Evolutionary conservation across 2,113 vertebrate species (phyloP).

Genomic region (Castor canadensis): DNA sequence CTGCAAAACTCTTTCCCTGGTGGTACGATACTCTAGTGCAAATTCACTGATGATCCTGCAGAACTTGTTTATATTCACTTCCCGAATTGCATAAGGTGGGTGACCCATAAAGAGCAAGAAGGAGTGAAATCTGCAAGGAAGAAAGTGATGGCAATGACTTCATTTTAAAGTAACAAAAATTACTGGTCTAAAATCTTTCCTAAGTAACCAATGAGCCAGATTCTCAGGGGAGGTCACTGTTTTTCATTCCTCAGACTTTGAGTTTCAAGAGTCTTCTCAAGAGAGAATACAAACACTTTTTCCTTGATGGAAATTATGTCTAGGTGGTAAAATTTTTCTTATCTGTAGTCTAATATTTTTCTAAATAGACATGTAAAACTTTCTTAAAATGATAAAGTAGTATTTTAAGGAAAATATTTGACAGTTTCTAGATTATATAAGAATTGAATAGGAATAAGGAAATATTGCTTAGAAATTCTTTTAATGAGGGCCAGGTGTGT

Average conservation of each 20-base stretch:
- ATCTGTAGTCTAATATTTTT: neutral
- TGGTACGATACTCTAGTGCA: slow-evolving; percentile 97
- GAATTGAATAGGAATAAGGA: slow-evolving; percentile 1
- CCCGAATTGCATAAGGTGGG: slow-evolving; percentile 91
- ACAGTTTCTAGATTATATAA: slow-evolving; percentile 17
- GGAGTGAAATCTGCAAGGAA: slow-evolving; percentile 92
- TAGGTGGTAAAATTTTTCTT: slow-evolving; percentile 49
- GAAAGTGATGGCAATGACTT: neutral
- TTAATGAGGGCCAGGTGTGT: neutral
- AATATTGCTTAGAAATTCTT: slow-evolving; percentile 22
- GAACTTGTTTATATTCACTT: slow-evolving; percentile 97
- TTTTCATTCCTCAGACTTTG: slow-evolving; percentile 7
- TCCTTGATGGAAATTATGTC: slow-evolving; percentile 31
- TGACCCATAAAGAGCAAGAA: slow-evolving; percentile 98
- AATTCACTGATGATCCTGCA: slow-evolving; percentile 98
- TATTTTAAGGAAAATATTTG: neutral
- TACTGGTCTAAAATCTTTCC: neutral
- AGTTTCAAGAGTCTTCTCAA: slow-evolving; percentile 64
- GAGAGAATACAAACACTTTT: slow-evolving; percentile 59
- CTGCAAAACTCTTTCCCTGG: slow-evolving; percentile 95
- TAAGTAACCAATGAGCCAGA: neutral
- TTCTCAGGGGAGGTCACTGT: neutral
- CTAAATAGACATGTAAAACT: neutral
- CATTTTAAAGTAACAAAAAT: neutral
- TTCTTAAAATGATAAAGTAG: slow-evolving; percentile 21